Base-by-base conservation (phyloP, 2,888 invertebrate species). In the Trissolcus japonicus region DNA sequence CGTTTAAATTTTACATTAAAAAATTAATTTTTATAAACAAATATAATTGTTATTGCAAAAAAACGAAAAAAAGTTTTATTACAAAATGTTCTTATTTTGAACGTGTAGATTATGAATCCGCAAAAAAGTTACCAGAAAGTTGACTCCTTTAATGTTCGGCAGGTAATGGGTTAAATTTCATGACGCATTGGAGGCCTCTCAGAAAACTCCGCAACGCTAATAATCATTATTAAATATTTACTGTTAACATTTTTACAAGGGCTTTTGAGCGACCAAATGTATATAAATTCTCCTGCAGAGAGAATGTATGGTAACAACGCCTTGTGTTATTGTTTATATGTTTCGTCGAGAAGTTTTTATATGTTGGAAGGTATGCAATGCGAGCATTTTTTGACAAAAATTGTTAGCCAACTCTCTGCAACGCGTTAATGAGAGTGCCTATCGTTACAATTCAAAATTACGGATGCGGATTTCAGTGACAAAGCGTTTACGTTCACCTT, bases 361-460 rank as follows among this genome's bases (percentile, higher is more conserved):
- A 46, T 1, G 46, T 6, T 16, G 46, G 46, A 46, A n/a, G 46
- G 16, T 46, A 46, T 16, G 46, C 46, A 6, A 46, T 16, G 7
- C 46, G 6, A 46, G 46, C 46, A 46, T 16, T 16, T 16, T 16
- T n/a, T 46, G n/a, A 46, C 46, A 14, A 46, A n/a, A 46, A 7
- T 46, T 46, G 3, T 46, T 16, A 46, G 1, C 7, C 16, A 11
- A 16, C 16, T 14, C 46, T n/a, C 16, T 6, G 46, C 46, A 16
- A n/a, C 43, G 46, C 46, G 46, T 46, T 46, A 46, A 46, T 46
- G 46, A 46, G 46, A 6, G 46, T 16, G 46, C 16, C 46, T 11
- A 46, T 46, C 46, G 46, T 46, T 46, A 46, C 46, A 46, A 46
- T 46, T 46, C 6, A 16, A 2, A 46, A 46, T 46, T 46, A 46